Conservation (phyloP, 2,113 vertebrate genomes). For the Falco punctatus region DNA sequence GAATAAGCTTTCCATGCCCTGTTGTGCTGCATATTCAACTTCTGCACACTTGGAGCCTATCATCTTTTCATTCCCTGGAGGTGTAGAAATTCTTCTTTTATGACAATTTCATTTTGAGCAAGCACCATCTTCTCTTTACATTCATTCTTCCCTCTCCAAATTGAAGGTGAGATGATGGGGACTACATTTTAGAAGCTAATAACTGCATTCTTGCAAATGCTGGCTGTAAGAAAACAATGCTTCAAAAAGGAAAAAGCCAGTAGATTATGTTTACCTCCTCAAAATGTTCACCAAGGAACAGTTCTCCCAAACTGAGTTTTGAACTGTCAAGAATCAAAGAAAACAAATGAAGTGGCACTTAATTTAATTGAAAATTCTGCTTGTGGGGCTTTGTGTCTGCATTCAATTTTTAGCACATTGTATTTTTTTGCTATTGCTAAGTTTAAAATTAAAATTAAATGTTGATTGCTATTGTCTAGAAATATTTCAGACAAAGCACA, state of each 20-base stretch:
- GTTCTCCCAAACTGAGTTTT: neutral
- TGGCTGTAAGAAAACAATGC: neutral
- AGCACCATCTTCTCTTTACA: neutral
- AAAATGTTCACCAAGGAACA: neutral
- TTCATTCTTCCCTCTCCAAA: neutral
- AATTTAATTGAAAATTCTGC: constrained; percentile 32
- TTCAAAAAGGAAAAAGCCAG: neutral
- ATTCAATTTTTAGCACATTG: neutral
- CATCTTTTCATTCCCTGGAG: fast-evolving
- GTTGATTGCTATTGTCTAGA: neutral
- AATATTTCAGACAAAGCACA: neutral
- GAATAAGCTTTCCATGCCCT: neutral
- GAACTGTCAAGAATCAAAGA: constrained; percentile 26
- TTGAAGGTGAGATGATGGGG: neutral
- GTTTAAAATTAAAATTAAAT: constrained; percentile 41
- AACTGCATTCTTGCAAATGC: neutral
- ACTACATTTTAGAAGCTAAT: neutral
- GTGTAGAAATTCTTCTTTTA: neutral
- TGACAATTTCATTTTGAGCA: neutral
- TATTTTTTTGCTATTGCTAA: neutral
- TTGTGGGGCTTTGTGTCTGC: constrained; percentile 6
- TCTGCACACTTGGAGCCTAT: neutral
- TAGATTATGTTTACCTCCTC: neutral
- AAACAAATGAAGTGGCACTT: constrained; percentile 43
- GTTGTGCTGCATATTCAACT: neutral